Base-by-base conservation (phyloP, 2,113 vertebrate species). In the Bos indicus region DNA sequence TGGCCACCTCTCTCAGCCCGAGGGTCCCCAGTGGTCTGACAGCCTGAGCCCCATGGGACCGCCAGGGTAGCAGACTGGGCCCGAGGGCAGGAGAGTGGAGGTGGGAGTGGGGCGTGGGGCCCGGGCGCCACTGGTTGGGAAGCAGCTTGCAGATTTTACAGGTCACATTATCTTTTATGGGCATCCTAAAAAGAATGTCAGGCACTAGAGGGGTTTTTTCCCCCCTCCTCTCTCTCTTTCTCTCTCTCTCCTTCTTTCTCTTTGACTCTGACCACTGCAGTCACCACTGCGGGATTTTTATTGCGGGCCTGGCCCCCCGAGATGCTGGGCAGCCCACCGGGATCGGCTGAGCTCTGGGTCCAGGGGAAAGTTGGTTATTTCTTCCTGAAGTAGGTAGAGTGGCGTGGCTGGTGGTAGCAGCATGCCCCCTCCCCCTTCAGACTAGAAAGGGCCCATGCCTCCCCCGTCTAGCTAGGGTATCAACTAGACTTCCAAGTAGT, bases 151-250 rank as follows among this genome's bases (percentile, higher is more conserved):
- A 98, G 87, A 89, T 99, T 99, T 99, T 99, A 99, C 99, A 98
- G 98, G 98, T 98, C 98, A 97, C 98, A 99, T 99, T 99, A 99
- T 99, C 98, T 99, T 99, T 99, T 99, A 99, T 99, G 98, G 98
- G 97, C 98, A 99, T 98, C 98, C 99, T 99, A 99, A 99, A 99
- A 99, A 99, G 98, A 99, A 99, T 99, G 99, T 98, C 99, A 99
- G 98, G 97, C 98, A 98, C 98, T 98, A 95, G 98, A 98, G 97
- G 91, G 89, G 95, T 96, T 96, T 81, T 82, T 9, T 4, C 15
- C 40, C 54, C 48, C 17, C 59, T 21, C 40, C 77, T 48, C 16
- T 82, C 74, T 95, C n/a, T 71, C 67, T 71, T 23, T 71, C 67
- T 71, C n/a, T 71, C 19, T 95, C 60, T 86, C 59, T 57, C 8